Evolutionary conservation across 2,888 invertebrate genomes (phyloP), one percentile per base, ranked within the genome.

Genomic region (Melieria omissa): DNA sequence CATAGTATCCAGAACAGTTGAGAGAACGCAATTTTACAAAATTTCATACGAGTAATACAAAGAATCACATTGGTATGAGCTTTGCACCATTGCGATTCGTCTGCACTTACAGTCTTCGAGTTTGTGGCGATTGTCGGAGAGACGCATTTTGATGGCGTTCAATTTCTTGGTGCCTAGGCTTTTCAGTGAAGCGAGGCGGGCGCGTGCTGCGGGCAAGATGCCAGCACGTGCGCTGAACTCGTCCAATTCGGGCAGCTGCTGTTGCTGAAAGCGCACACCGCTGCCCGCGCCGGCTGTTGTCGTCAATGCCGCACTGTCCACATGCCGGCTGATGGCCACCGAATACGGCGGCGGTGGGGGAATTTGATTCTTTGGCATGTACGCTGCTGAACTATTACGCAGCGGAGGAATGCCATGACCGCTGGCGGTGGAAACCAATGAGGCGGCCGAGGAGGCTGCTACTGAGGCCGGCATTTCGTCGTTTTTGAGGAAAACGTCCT

Each of bases 111-210:
- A 85, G 81, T 86, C 86, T 77, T 85, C 86, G 68, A 84, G 77
- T 73, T 85, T 86, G 46, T 84, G 84, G 12, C 85, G 83, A 75
- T 85, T 83, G 75, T 86, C 86, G 3, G 90, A 89, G 47, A 92
- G 83, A 74, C 90, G 90, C 83, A 91, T 90, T 80, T 89, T 90
- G n/a, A 92, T 86, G 57, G 89, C 89, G 42, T 90, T 89, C 57
- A 92, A 85, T 81, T 92, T 92, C 78, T 92, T 92, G 0, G 91
- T 90, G n/a, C 92, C 92, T 73, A 92, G 85, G 78, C 92, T 91
- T 80, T 91, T 92, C 5, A 92, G 86, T 73, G 90, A 91, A 76
- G 90, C 90, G 1, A 92, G 84, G 61, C 91, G 88, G 2, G 92
- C 91, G 69, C 89, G 84, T 0, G 88, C 87, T 8, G 86, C 83